Conservation (phyloP, 2,888 invertebrate species). For the Amiota minor region DNA sequence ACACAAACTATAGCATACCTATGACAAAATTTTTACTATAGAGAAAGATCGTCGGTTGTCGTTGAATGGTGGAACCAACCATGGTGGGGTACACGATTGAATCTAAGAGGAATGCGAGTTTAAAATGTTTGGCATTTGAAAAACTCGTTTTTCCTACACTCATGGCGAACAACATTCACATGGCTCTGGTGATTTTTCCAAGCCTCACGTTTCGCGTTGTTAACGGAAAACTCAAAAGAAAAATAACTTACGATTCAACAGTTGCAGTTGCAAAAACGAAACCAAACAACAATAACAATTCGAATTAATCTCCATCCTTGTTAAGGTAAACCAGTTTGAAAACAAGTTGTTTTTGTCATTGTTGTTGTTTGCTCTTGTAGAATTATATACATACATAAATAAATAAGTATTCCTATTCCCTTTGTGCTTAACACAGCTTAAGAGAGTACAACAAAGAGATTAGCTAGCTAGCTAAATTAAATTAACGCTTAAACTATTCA, state of each 20-base stretch:
- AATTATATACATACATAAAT: no score
- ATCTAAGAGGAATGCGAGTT: neutral
- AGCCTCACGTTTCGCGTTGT: neutral
- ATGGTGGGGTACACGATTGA: no score
- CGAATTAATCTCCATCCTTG: slow-evolving; percentile 59
- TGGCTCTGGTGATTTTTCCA: neutral
- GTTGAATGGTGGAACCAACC: neutral
- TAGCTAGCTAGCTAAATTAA: no score
- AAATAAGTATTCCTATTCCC: neutral
- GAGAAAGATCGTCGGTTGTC: neutral
- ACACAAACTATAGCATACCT: neutral
- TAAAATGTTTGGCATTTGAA: slow-evolving; percentile 19
- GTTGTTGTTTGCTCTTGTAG: neutral
- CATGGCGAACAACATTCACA: neutral
- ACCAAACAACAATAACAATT: slow-evolving; percentile 12
- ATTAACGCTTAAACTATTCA: no score
- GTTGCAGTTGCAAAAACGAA: slow-evolving; percentile 15
- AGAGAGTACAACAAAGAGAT: no score
- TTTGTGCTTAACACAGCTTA: neutral
- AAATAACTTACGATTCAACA: neutral
- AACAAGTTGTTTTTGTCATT: slow-evolving; percentile 7
- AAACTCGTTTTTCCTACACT: slow-evolving; percentile 14
- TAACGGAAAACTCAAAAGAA: slow-evolving; percentile 5
- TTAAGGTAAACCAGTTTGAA: slow-evolving; percentile 63
- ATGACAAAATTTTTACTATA: neutral